These are phyloP conservation scores for Lacanobia oleracea DNA, from an alignment of 2,888 invertebrate genomes.

Conservation along the genomic window DNA sequence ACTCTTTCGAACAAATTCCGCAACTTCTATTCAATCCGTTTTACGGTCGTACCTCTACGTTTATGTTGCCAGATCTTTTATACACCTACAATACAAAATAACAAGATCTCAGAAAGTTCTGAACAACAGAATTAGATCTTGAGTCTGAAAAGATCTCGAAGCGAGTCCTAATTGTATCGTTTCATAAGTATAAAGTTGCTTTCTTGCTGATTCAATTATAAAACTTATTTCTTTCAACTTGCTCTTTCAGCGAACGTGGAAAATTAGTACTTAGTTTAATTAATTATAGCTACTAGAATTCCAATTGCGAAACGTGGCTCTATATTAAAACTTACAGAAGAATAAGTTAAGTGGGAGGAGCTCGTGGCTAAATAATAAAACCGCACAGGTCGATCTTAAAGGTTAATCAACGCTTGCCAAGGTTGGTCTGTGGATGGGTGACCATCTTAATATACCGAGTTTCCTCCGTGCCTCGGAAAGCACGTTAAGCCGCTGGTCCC, in stretches of 20 bases:
- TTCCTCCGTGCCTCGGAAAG: too few species aligned
- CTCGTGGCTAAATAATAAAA: too few species aligned
- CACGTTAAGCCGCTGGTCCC: too few species aligned
- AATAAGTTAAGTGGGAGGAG: neutral
- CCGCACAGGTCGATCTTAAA: too few species aligned
- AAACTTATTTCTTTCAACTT: constrained; percentile 44
- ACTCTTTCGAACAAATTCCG: too few species aligned
- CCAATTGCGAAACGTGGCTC: constrained; percentile 26
- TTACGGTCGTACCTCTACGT: neutral
- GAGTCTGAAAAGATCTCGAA: constrained; percentile 22
- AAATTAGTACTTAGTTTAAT: constrained; percentile 47
- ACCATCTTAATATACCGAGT: too few species aligned
- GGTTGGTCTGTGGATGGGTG: too few species aligned
- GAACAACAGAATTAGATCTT: constrained; percentile 18
- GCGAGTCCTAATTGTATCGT: constrained; percentile 42
- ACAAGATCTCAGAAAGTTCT: constrained; percentile 14
- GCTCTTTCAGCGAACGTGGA: constrained; percentile 20
- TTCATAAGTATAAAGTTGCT: constrained; percentile 36
- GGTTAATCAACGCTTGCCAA: too few species aligned
- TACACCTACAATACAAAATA: neutral
- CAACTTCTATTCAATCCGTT: too few species aligned
- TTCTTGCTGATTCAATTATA: constrained; percentile 40
- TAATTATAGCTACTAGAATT: constrained; percentile 38
- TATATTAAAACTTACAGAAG: constrained; percentile 1
- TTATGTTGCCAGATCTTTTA: too few species aligned